Conservation (phyloP, 2,888 invertebrate genomes). For the Brachypalpus laphriformis region DNA sequence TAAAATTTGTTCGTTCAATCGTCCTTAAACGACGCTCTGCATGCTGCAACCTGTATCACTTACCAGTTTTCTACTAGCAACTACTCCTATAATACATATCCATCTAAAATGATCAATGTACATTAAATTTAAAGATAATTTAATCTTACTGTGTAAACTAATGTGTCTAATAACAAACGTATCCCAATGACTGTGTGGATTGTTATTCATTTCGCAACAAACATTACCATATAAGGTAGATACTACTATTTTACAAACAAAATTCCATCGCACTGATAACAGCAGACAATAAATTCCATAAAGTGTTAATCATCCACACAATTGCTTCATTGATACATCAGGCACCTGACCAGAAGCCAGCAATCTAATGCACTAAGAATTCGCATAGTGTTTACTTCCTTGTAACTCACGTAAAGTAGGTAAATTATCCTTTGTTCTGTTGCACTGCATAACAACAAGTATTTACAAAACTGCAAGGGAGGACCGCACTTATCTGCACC, state of each 20-base stretch:
- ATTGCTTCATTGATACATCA: slow-evolving; percentile 19
- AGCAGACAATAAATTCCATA: slow-evolving; percentile 31
- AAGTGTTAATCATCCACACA: slow-evolving; percentile 26
- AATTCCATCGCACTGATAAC: slow-evolving; percentile 28
- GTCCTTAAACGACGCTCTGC: no score
- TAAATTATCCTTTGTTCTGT: slow-evolving; percentile 38
- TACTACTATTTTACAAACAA: slow-evolving; percentile 1
- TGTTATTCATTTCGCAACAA: slow-evolving; percentile 1
- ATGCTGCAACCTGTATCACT: no score
- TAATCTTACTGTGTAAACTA: no score
- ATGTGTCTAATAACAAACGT: no score
- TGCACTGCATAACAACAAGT: neutral
- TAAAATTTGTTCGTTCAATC: no score
- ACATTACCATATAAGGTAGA: slow-evolving; percentile 32
- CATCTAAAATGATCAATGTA: no score
- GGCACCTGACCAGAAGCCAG: neutral
- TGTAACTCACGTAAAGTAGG: neutral
- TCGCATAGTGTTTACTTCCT: neutral
- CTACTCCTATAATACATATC: no score
- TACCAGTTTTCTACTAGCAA: no score
- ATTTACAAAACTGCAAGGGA: slow-evolving; percentile 43
- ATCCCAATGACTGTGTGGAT: neutral
- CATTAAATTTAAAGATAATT: no score
- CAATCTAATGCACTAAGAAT: neutral
- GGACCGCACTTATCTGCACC: slow-evolving; percentile 33